Evolutionary conservation across 2,888 invertebrate genomes (phyloP).

Genomic region (Sclerodermus sp.): DNA sequence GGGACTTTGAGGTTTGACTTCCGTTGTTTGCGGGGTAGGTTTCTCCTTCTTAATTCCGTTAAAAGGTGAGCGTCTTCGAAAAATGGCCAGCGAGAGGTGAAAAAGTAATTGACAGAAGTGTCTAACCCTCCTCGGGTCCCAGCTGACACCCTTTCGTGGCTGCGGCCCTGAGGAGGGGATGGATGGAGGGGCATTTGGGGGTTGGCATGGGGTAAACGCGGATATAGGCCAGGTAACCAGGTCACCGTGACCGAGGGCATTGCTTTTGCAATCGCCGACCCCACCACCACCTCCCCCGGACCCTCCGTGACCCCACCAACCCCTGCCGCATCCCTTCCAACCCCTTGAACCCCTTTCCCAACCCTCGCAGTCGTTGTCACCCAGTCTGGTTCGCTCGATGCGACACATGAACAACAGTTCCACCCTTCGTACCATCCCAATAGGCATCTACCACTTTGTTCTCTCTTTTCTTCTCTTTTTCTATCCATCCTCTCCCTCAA

Average conservation of each 20-base stretch:
- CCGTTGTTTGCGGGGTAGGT: too few species aligned
- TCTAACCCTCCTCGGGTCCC: not conserved
- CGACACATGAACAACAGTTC: conserved; percentile 34
- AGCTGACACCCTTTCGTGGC: not conserved
- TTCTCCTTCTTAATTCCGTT: too few species aligned
- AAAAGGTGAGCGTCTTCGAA: too few species aligned
- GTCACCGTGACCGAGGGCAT: conserved; percentile 46
- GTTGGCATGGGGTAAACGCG: conserved; percentile 16
- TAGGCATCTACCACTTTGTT: conserved; percentile 35
- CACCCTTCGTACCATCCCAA: conserved; percentile 27
- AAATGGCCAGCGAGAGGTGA: too few species aligned
- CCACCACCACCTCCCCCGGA: conserved; percentile 16
- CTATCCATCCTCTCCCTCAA: conserved; percentile 1
- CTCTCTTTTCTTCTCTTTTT: conserved; percentile 25
- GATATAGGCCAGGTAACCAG: conserved; percentile 48
- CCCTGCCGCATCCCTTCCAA: conserved; percentile 10
- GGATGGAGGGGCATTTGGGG: conserved; percentile 6
- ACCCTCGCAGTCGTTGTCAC: not conserved
- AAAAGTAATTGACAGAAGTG: not conserved
- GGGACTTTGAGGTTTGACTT: too few species aligned
- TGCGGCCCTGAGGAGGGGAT: conserved; percentile 1
- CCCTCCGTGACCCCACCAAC: too few species aligned
- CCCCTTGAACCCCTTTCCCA: not conserved
- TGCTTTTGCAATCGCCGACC: conserved; percentile 41
- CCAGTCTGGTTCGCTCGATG: conserved; percentile 15